These are phyloP conservation scores for Pseudolaguvia tuberculata DNA, from an alignment of 2,113 vertebrate genomes.

Conservation along the genomic window DNA sequence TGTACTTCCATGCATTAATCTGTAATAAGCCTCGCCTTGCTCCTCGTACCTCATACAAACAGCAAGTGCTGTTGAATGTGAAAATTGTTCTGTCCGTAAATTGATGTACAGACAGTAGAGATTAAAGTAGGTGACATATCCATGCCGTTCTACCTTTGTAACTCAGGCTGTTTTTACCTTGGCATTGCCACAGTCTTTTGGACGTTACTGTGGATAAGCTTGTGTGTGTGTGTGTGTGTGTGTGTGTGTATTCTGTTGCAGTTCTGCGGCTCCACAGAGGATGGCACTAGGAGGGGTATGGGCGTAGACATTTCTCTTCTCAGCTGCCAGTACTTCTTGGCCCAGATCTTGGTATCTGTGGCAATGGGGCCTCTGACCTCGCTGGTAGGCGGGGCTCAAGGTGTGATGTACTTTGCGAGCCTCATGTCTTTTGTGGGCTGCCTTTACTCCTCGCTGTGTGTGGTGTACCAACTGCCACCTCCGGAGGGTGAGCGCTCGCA, in stretches of 20 bases:
- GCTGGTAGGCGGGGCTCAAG: constrained; percentile 88
- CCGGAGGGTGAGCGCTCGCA: constrained; percentile 74
- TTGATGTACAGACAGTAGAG: too few species aligned
- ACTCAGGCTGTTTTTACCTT: too few species aligned
- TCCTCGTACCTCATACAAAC: background rate
- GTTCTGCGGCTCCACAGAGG: constrained; percentile 82
- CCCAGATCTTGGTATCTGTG: constrained; percentile 90
- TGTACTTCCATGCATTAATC: background rate
- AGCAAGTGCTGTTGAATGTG: background rate
- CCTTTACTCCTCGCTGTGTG: constrained; percentile 88
- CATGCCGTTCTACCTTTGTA: too few species aligned
- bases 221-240: background rate
- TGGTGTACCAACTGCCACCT: constrained; percentile 84
- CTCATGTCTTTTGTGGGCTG: constrained; percentile 91
- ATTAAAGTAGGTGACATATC: too few species aligned
- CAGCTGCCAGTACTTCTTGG: constrained; percentile 96
- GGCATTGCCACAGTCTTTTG: too few species aligned
- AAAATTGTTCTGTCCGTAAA: too few species aligned
- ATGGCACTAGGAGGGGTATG: constrained; percentile 85
- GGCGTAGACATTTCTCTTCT: constrained; percentile 94
- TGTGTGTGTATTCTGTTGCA: constrained; percentile 55
- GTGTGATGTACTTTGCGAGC: constrained; percentile 96
- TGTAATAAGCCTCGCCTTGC: too few species aligned
- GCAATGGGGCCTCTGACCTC: constrained; percentile 91
- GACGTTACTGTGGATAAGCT: background rate